Base-by-base conservation (phyloP, 2,113 vertebrate genomes). In the Cettia cetti region DNA sequence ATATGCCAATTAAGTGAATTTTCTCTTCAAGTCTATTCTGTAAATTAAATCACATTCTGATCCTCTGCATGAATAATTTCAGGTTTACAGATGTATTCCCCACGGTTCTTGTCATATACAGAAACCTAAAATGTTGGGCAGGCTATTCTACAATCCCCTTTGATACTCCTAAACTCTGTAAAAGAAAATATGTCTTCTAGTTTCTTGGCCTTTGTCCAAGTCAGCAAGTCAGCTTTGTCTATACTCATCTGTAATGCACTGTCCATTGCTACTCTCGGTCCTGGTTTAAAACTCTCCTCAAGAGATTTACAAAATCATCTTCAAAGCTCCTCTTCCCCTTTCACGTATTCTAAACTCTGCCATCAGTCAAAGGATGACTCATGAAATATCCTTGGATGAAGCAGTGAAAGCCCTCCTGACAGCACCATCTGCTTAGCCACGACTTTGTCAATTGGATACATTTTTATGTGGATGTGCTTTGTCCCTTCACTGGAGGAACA, bases 371-470 rank as follows among this genome's bases (percentile, higher is more conserved):
- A 71, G 45, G 81, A 86, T 81, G 64, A 89, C 42, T 96, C 81
- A 33, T 30, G 17, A 85, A 84, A 85, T 85, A 59, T 40, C 90
- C 44, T 91, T 71, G 79, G 87, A 84, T n/a, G 24, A 76, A 87
- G 42, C 20, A 79, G 61, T 57, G 40, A 85, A 93, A 87, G 66
- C 22, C 78, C 57, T 87, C 57, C 84, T 87, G 90, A 79, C 47
- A 49, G 53, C 37, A 61, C 94, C 94, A 94, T 93, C 85, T 96
- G 94, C 78, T 96, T 56, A 79, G 66, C 82, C 40, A 27, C 64
- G 42, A 37, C 26, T 87, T 85, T 76, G 31, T 68, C 31, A 87
- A 40, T 24, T 31, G 31, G 60, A 64, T 85, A 42, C 13, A 57
- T 82, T 69, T 87, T 85, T 82, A 61, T 59, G 30, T 71, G 33